Percentiles rank a stretch among this genome's conserved stretches.
These are phyloP conservation scores for Mythimna albipuncta DNA, from an alignment of 2,888 invertebrate genomes.

Conservation along the genomic window DNA sequence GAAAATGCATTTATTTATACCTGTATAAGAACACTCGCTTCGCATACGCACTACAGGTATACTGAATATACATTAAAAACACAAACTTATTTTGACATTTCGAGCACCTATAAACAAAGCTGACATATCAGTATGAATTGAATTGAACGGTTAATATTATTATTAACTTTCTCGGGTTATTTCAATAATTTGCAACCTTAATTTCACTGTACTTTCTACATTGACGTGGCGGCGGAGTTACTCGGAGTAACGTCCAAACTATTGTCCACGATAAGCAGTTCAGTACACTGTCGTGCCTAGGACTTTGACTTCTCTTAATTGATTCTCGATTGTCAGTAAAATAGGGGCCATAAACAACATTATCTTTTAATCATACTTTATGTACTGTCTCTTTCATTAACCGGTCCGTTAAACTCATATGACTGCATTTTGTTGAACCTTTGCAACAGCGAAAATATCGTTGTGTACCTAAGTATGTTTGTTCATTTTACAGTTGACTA, in stretches of 20 bases:
- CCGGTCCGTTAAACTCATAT: slow-evolving; percentile 55
- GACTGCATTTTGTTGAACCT: slow-evolving; percentile 42
- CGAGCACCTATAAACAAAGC: not conserved
- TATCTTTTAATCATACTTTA: slow-evolving; percentile 49
- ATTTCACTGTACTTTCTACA: slow-evolving; percentile 48
- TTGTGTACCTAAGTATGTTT: slow-evolving; percentile 50
- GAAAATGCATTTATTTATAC: slow-evolving; percentile 8
- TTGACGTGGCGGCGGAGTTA: slow-evolving; percentile 28
- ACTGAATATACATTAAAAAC: not conserved
- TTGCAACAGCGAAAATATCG: slow-evolving; percentile 47
- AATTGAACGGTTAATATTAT: slow-evolving; percentile 25
- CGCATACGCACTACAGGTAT: not conserved
- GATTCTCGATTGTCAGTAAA: slow-evolving; percentile 54
- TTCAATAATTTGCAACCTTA: slow-evolving; percentile 41
- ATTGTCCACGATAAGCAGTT: slow-evolving; percentile 61
- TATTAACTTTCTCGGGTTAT: slow-evolving; percentile 50
- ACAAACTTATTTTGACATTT: slow-evolving; percentile 1
- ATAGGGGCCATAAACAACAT: slow-evolving; percentile 60
- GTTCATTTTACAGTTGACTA: slow-evolving; percentile 55
- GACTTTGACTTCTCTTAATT: slow-evolving; percentile 64
- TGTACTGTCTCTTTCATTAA: slow-evolving; percentile 49
- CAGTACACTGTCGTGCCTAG: slow-evolving; percentile 54
- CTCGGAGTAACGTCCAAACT: slow-evolving; percentile 50
- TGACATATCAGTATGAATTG: slow-evolving; percentile 6
- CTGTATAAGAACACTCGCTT: not conserved